phyloP scores from a whole-genome alignment of 2,113 vertebrate species.

The Phrynosoma platyrhinos region DNA sequence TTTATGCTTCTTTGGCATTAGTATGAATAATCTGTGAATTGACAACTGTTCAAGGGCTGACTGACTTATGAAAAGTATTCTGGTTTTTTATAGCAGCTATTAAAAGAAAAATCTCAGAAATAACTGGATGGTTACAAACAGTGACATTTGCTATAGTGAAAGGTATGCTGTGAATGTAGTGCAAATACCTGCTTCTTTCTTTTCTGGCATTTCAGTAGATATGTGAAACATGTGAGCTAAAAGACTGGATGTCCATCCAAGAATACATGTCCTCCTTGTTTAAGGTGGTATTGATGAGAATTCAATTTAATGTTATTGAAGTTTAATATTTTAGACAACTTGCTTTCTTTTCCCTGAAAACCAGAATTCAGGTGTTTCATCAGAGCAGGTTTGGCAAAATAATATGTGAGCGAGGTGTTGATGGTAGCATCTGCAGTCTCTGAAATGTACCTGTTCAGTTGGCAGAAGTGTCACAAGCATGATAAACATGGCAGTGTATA shows the following conservation, averaged over 20 bases:
- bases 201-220: slow-evolving; percentile 44
- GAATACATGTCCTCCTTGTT: slow-evolving; percentile 16
- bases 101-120: slow-evolving; percentile 58
- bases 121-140: slow-evolving; percentile 51
- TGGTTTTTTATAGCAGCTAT: slow-evolving; percentile 53
- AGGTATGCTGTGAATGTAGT: slow-evolving; percentile 12
- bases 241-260: slow-evolving; percentile 43
- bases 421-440: not conserved
- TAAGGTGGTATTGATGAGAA: not conserved
- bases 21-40: slow-evolving; percentile 59
- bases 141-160: not conserved
- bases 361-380: not conserved
- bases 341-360: not conserved
- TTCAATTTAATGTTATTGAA: slow-evolving; percentile 42
- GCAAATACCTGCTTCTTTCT: not conserved
- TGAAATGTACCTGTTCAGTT: not conserved
- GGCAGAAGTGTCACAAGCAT: not conserved
- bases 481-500: not conserved
- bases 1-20: slow-evolving; percentile 34
- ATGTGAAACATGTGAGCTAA: slow-evolving; percentile 46
- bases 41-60: slow-evolving; percentile 40
- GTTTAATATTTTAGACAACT: slow-evolving; percentile 26
- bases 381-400: not conserved
- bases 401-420: not conserved
- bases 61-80: slow-evolving; percentile 50